These are phyloP conservation scores for Scelioninae gen. 2 DNA, from an alignment of 2,888 invertebrate genomes.

Conservation along the genomic window DNA sequence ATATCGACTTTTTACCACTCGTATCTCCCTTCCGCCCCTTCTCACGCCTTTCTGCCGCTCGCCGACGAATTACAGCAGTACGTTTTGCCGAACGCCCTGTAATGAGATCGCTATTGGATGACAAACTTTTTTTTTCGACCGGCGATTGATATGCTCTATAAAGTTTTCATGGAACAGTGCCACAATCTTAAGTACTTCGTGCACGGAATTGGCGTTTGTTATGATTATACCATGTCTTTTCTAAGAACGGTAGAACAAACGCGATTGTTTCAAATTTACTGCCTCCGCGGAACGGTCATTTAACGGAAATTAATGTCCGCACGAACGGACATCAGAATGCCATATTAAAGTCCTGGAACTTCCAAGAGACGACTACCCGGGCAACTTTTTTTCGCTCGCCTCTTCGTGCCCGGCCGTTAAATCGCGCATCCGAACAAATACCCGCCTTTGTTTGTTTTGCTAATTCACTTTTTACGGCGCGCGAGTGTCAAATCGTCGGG, in stretches of 20 bases:
- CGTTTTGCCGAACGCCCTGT: constrained; percentile 24
- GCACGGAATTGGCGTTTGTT: constrained; percentile 49
- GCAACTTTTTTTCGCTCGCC: constrained; percentile 9
- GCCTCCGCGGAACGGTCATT: constrained; percentile 53
- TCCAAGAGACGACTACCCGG: constrained; percentile 22
- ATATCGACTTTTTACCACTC: no score
- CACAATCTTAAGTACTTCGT: constrained; percentile 53
- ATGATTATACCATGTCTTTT: constrained; percentile 57
- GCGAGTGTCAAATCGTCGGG: constrained; percentile 24
- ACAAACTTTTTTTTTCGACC: constrained; percentile 41
- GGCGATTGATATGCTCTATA: constrained; percentile 56
- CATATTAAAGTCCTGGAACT: constrained; percentile 48
- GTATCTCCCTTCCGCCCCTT: no score
- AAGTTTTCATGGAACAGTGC: constrained; percentile 56
- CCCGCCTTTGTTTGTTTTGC: constrained; percentile 22
- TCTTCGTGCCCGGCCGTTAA: constrained; percentile 5
- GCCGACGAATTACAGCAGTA: neutral
- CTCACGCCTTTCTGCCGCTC: neutral
- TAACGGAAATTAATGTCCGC: constrained; percentile 56
- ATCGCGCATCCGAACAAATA: constrained; percentile 17
- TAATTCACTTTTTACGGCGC: constrained; percentile 29
- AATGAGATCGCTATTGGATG: constrained; percentile 43
- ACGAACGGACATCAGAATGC: constrained; percentile 49
- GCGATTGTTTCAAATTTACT: constrained; percentile 59
- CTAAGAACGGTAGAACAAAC: constrained; percentile 55